Conservation (phyloP, 35 echinoderm and acorn worm species). For the Amphiura filiformis region DNA sequence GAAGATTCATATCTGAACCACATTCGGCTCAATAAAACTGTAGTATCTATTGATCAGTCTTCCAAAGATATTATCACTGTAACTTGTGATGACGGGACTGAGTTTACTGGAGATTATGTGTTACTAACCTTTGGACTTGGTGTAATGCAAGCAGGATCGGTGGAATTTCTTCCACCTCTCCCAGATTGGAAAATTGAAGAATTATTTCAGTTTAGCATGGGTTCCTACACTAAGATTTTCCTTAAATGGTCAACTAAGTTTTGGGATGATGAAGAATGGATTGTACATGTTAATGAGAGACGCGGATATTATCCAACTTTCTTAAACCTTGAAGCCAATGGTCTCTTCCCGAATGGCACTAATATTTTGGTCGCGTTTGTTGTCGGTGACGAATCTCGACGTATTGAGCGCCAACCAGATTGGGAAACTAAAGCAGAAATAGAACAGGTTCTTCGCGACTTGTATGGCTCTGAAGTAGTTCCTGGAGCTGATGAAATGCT, state of each 20-base stretch:
- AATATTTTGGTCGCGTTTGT: slow-evolving; percentile 41
- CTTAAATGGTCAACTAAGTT: slow-evolving; percentile 33
- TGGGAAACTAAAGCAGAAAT: slow-evolving; percentile 22
- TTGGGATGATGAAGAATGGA: slow-evolving; percentile 42
- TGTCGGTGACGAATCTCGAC: slow-evolving; percentile 27
- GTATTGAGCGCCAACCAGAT: slow-evolving; percentile 22
- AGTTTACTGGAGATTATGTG: slow-evolving; percentile 22
- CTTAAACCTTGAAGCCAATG: slow-evolving; percentile 30
- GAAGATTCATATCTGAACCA: slow-evolving; percentile 33
- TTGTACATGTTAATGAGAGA: slow-evolving; percentile 23
- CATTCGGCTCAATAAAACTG: slow-evolving; percentile 29
- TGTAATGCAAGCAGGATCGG: slow-evolving; percentile 32
- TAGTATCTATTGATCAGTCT: background rate
- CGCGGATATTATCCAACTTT: slow-evolving; percentile 44
- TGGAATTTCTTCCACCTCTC: slow-evolving; percentile 26
- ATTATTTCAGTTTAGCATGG: slow-evolving; percentile 41
- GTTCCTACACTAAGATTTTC: slow-evolving; percentile 42
- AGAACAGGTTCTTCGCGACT: background rate
- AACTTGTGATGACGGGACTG: slow-evolving; percentile 26
- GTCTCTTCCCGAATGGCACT: slow-evolving; percentile 12
- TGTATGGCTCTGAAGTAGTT: background rate
- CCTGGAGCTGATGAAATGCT: slow-evolving; percentile 22
- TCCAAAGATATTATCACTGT: background rate
- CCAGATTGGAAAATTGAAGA: slow-evolving; percentile 51
- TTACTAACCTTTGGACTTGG: slow-evolving; percentile 37